Conservation (phyloP, 2,888 invertebrate genomes). For the Megaustenia siamemsis region DNA sequence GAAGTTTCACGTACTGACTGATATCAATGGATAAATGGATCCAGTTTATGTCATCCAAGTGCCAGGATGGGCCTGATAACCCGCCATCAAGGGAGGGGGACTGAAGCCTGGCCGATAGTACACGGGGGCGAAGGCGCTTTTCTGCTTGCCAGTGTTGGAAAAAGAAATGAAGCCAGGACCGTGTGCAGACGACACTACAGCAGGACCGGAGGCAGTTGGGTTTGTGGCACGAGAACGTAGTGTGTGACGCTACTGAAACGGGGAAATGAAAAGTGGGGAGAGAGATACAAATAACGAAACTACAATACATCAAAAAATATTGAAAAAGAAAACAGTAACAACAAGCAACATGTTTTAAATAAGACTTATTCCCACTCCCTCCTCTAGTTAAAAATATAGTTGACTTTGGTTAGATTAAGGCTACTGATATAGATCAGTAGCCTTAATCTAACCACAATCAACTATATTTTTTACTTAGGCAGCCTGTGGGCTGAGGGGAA, state of each 20-base stretch:
- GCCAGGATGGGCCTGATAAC: conserved; percentile 38
- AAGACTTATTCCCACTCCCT: no score
- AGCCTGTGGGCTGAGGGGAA: no score
- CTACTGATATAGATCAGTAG: no score
- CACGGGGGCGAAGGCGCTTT: conserved; percentile 76
- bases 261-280: conserved; percentile 28
- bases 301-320: not conserved
- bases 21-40: not conserved
- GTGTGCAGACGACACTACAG: conserved; percentile 55
- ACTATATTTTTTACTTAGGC: no score
- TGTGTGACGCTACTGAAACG: conserved; percentile 80
- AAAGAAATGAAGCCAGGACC: conserved; percentile 71
- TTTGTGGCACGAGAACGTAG: conserved; percentile 84
- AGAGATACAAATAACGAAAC: conserved; percentile 12
- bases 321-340: conserved; percentile 1
- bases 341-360: not conserved
- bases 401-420: no score
- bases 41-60: conserved; percentile 46
- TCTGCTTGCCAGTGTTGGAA: conserved; percentile 74
- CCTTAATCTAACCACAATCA: no score
- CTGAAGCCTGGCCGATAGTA: conserved; percentile 66
- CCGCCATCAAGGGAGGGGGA: conserved; percentile 58
- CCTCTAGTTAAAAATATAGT: no score
- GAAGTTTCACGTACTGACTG: conserved; percentile 19
- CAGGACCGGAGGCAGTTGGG: conserved; percentile 47